Conservation (phyloP, 2,797 vertebrate genomes). For the Neostethus bicornis region DNA sequence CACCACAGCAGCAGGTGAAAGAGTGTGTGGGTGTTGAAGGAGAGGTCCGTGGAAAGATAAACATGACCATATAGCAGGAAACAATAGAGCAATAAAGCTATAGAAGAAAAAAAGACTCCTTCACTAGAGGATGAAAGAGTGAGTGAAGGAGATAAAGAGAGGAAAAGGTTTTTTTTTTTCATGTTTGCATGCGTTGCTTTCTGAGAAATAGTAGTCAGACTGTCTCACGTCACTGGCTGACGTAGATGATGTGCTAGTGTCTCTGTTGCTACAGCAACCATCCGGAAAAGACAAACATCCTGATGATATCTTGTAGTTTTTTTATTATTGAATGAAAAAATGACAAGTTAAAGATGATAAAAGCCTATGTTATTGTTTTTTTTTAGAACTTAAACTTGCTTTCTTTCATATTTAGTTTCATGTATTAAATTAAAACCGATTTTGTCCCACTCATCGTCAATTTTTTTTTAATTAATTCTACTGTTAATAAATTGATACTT, state of each 20-base stretch:
- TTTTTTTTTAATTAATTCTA: too few species aligned
- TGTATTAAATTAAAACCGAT: too few species aligned
- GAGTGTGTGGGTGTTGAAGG: conserved; percentile 44
- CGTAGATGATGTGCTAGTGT: conserved; percentile 50
- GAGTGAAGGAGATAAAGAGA: not conserved
- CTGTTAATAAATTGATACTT: too few species aligned
- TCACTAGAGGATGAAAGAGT: not conserved
- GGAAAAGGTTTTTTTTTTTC: not conserved
- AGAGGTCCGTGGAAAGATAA: conserved; percentile 40
- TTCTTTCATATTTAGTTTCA: too few species aligned
- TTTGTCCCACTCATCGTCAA: too few species aligned
- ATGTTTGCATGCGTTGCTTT: conserved; percentile 23
- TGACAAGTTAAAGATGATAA: too few species aligned
- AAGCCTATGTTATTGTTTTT: too few species aligned
- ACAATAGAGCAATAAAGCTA: conserved; percentile 42
- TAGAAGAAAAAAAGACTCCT: not conserved
- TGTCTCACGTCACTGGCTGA: conserved; percentile 69
- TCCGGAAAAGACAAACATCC: conserved; percentile 59
- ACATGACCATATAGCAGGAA: conserved; percentile 12
- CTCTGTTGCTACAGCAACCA: conserved; percentile 59
- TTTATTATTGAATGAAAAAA: conserved; percentile 10
- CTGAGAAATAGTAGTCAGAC: conserved; percentile 76
- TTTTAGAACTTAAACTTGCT: too few species aligned
- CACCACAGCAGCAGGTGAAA: conserved; percentile 58
- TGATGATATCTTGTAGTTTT: conserved; percentile 6